phyloP scores from a whole-genome alignment of 1,140 invertebrate species.

The Panagrolaimus sp. region DNA sequence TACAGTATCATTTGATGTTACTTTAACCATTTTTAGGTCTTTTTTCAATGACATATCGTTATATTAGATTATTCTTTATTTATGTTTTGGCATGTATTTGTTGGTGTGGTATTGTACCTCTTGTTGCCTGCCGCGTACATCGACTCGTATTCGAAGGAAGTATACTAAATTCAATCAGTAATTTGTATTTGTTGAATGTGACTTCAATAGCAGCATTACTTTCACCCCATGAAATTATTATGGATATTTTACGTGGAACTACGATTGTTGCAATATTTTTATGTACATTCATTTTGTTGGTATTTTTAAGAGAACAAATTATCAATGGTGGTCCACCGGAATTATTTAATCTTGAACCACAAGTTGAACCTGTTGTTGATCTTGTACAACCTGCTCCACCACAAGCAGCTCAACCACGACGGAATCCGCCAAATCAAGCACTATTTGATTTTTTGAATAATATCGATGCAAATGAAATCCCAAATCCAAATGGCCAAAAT shows the following conservation, averaged over 20 bases:
- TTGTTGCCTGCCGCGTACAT: slow-evolving; percentile 74
- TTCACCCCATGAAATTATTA: slow-evolving; percentile 45
- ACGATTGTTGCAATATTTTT: slow-evolving; percentile 93
- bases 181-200: slow-evolving; percentile 67
- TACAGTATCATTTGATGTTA: neutral
- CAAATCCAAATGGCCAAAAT: neutral
- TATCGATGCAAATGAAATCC: neutral
- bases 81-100: slow-evolving; percentile 88
- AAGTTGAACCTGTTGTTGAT: neutral
- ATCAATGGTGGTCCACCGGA: slow-evolving; percentile 83
- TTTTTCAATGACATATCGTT: slow-evolving; percentile 78
- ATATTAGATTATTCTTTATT: slow-evolving; percentile 89
- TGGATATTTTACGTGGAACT: slow-evolving; percentile 66
- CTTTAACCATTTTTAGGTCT: slow-evolving; percentile 66
- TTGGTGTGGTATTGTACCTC: slow-evolving; percentile 93
- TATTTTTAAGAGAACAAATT: slow-evolving; percentile 96
- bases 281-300: slow-evolving; percentile 92
- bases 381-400: neutral
- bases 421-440: neutral
- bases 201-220: neutral
- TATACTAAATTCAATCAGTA: slow-evolving; percentile 73
- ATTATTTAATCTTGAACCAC: slow-evolving; percentile 66
- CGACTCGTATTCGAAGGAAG: slow-evolving; percentile 42
- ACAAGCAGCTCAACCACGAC: neutral
- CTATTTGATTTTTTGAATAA: neutral